phyloP scores from a whole-genome alignment of 2,888 invertebrate species.

The Salticus scenicus region DNA sequence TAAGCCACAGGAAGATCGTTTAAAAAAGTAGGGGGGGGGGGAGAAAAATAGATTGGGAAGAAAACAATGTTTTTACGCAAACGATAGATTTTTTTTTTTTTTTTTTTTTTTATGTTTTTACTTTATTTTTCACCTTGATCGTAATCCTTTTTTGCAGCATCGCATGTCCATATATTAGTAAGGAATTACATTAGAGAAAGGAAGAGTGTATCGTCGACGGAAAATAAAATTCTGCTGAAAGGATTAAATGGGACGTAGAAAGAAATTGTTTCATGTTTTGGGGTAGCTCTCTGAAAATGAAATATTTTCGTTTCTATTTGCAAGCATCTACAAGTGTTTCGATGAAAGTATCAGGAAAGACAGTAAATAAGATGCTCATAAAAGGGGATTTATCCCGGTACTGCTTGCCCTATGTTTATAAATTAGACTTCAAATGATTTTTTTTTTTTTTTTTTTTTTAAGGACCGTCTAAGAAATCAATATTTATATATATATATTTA shows the following conservation, averaged over 20 bases:
- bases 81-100: conserved; percentile 13
- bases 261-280: conserved; percentile 11
- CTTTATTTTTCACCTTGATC: conserved; percentile 30
- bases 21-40: conserved; percentile 31
- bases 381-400: too few relatives aligned
- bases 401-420: too few relatives aligned
- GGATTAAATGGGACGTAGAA: conserved; percentile 32
- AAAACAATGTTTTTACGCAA: conserved; percentile 21
- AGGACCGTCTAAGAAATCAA: too few relatives aligned
- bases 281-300: not conserved
- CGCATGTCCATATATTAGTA: conserved; percentile 58
- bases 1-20: conserved; percentile 59
- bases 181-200: conserved; percentile 46
- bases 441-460: too few relatives aligned
- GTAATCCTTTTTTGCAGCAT: conserved; percentile 23
- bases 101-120: conserved; percentile 19
- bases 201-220: conserved; percentile 42
- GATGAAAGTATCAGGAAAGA: not conserved
- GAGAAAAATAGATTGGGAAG: conserved; percentile 48
- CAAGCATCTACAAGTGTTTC: not conserved
- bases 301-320: not conserved
- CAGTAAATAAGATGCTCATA: too few relatives aligned
- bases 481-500: too few relatives aligned
- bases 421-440: too few relatives aligned
- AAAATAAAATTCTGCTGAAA: conserved; percentile 39